Evolutionary conservation across 1,140 invertebrate genomes (phyloP), one percentile per base, ranked within the genome.

Genomic region (Musca vetustissima): DNA sequence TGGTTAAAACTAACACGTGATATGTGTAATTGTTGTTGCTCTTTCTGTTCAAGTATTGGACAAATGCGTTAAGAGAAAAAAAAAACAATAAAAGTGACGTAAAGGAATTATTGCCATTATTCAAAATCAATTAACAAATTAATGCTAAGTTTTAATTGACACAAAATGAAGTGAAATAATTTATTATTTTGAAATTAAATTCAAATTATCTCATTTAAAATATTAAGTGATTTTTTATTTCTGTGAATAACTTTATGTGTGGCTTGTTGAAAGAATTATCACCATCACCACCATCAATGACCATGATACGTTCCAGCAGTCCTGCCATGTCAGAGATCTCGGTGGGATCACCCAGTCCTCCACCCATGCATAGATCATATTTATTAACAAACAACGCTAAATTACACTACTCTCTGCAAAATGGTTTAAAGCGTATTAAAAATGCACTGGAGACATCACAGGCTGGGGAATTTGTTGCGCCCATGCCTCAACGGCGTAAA

Each of bases 311-410:
- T 67, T 70, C 70, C 28, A 74, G 70, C 65, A 79, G 77, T 74
- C 77, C 79, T n/a, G 76, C 77, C 15, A 72, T 78, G 14, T 81
- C 79, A 22, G 79, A 81, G 68, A 81, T 81, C 25, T 81, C 79
- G 2, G 79, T 81, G 53, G 79, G 79, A 2, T 76, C 79, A 4
- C 79, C 79, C 19, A 79, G 77, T 68, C 79, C 79, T 2, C 79
- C 79, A 15, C 74, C 64, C 0, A 1, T 11, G 7, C 21, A 43
- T 2, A 7, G 36, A 43, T 43, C 36, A 43, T 43, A 9, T 43
- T 1, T 43, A 43, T 13, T 43, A 43, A 43, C 7, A 7, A 43
- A 13, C 11, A 43, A 43, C 36, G 6, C 36, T 2, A 43, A 43
- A 43, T 13, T 43, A 50, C 15, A 47, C n/a, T n/a, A n/a, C 17